Conservation (phyloP, 2,888 invertebrate species). For the Amitus sp. region DNA sequence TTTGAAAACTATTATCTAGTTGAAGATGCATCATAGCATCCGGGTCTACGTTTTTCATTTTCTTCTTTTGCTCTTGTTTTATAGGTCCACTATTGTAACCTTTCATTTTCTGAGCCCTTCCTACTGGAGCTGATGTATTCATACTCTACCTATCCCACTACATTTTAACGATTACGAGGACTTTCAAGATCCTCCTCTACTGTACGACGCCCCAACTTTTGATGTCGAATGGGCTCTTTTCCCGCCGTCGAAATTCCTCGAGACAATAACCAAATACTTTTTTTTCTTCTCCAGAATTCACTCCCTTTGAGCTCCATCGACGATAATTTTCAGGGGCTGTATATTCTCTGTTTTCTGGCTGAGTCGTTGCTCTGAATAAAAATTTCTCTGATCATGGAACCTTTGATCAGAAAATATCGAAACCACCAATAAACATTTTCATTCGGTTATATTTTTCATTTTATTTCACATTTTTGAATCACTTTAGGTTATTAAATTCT, state of each 20-base stretch:
- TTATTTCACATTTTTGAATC: too few relatives aligned
- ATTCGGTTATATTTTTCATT: too few relatives aligned
- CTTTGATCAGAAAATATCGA: too few relatives aligned
- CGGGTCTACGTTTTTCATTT: not conserved
- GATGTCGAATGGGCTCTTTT: not conserved
- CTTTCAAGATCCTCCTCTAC: slow-evolving; percentile 28
- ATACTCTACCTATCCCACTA: slow-evolving; percentile 15
- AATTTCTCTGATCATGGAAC: too few relatives aligned
- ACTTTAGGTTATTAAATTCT: too few relatives aligned
- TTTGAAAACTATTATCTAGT: slow-evolving; percentile 5
- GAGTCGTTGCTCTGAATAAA: too few relatives aligned
- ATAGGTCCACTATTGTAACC: slow-evolving; percentile 31
- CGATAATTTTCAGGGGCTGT: slow-evolving; percentile 25
- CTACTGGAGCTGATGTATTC: slow-evolving; percentile 4
- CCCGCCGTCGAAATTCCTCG: not conserved
- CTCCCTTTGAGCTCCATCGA: slow-evolving; percentile 11
- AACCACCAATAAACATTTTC: too few relatives aligned
- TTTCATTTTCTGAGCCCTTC: slow-evolving; percentile 33
- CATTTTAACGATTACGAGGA: slow-evolving; percentile 33
- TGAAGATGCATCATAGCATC: slow-evolving; percentile 2
- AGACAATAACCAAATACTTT: too few relatives aligned
- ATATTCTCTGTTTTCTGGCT: too few relatives aligned
- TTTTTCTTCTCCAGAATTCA: slow-evolving; percentile 17
- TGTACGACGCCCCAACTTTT: not conserved
- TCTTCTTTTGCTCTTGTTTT: not conserved